These are phyloP conservation scores for Gymnoscelis rufifasciata DNA, from an alignment of 2,888 invertebrate genomes.

Conservation along the genomic window DNA sequence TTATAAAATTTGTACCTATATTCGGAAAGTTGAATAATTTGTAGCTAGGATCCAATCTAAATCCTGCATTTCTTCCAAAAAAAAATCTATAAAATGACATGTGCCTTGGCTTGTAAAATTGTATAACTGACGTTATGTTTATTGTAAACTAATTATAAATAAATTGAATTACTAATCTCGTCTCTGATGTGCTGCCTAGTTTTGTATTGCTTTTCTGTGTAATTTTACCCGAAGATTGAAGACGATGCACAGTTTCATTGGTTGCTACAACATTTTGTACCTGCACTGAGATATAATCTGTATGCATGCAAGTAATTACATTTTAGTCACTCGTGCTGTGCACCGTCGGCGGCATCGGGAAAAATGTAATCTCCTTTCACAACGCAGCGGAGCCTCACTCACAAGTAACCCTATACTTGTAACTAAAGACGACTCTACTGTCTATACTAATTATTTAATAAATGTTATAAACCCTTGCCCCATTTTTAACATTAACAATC, in stretches of 20 bases:
- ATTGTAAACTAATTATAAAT: constrained; percentile 49
- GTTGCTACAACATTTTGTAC: neutral
- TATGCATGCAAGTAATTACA: neutral
- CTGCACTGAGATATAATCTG: neutral
- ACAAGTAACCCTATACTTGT: neutral
- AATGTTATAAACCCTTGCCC: neutral
- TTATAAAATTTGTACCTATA: constrained; percentile 76
- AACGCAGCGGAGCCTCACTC: neutral
- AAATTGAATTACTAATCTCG: constrained; percentile 36
- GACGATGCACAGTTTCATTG: neutral
- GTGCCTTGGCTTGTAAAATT: constrained; percentile 75
- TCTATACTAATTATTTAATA: neutral
- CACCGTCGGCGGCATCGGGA: neutral
- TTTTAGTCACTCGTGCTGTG: neutral
- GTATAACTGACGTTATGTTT: constrained; percentile 65
- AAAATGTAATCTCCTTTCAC: neutral
- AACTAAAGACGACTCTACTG: neutral
- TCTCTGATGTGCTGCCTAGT: constrained; percentile 56
- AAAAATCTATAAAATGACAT: constrained; percentile 62
- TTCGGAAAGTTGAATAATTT: constrained; percentile 79
- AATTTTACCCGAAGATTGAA: neutral
- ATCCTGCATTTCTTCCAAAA: constrained; percentile 72
- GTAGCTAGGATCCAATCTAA: constrained; percentile 78
- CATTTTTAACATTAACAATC: neutral
- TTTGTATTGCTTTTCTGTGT: neutral